Evolutionary conservation across 2,888 invertebrate species (phyloP).

Genomic region (Drosophila fulvimacula): DNA sequence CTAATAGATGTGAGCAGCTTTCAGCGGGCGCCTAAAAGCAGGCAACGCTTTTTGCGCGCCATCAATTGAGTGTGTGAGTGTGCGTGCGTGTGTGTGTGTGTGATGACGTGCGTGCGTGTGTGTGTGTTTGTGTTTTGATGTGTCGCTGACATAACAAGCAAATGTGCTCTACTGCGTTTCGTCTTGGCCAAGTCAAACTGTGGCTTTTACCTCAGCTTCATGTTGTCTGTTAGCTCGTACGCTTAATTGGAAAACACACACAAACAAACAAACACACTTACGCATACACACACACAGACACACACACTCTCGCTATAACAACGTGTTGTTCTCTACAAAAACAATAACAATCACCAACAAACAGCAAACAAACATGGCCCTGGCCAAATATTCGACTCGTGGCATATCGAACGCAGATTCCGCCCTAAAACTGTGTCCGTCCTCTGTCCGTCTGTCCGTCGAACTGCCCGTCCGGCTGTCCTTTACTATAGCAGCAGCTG

Average conservation of each 20-base stretch:
- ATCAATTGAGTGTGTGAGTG: slow-evolving; percentile 8
- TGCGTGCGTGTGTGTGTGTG: neutral
- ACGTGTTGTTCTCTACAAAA: slow-evolving; percentile 57
- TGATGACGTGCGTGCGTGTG: neutral
- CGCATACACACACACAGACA: neutral
- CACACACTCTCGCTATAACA: slow-evolving; percentile 16
- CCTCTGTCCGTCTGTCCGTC: neutral
- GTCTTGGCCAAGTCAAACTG: slow-evolving; percentile 44
- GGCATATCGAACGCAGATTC: slow-evolving; percentile 26
- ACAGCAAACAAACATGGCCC: slow-evolving; percentile 23
- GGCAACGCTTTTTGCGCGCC: slow-evolving; percentile 49
- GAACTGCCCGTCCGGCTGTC: neutral
- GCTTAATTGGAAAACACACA: slow-evolving; percentile 76
- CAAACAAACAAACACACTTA: neutral
- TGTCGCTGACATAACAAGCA: slow-evolving; percentile 34
- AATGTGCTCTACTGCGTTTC: slow-evolving; percentile 20
- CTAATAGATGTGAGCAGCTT: slow-evolving; percentile 14
- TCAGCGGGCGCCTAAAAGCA: slow-evolving; percentile 43
- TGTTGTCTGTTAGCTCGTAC: slow-evolving; percentile 65
- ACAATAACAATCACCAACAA: slow-evolving; percentile 34
- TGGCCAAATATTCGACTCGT: slow-evolving; percentile 41
- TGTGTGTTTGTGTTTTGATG: slow-evolving; percentile 12
- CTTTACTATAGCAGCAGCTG: slow-evolving; percentile 25
- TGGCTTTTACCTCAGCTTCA: slow-evolving; percentile 68
- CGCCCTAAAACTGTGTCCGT: neutral